Conservation (phyloP, 1,140 invertebrate species). For the Drosophila repletoides region DNA sequence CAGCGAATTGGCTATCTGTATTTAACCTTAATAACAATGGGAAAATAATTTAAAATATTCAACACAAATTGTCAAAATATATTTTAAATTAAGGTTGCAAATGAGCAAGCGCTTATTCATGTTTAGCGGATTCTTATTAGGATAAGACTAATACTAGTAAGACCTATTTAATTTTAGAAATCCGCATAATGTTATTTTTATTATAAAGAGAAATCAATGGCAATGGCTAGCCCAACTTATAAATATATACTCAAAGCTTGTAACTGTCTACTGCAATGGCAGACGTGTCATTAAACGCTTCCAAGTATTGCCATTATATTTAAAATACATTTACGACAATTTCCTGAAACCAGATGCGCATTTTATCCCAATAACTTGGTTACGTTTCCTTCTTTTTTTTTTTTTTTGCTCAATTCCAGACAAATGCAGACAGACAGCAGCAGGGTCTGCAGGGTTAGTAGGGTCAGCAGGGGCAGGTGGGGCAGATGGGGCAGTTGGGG, state of each 20-base stretch:
- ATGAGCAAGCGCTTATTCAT: too few species aligned
- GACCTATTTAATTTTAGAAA: too few species aligned
- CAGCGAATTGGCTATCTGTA: too few species aligned
- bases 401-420: slow-evolving; percentile 6
- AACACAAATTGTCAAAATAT: too few species aligned
- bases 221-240: not conserved
- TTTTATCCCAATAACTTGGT: slow-evolving; percentile 31
- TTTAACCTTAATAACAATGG: too few species aligned
- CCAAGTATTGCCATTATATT: slow-evolving; percentile 10
- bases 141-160: too few species aligned
- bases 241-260: not conserved
- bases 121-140: too few species aligned
- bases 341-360: slow-evolving; percentile 19
- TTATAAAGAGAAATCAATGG: slow-evolving; percentile 14
- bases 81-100: too few species aligned
- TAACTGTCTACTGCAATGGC: not conserved
- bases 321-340: slow-evolving; percentile 25
- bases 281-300: not conserved
- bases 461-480: too few species aligned
- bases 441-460: not conserved
- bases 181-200: too few species aligned
- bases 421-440: not conserved
- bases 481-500: not conserved
- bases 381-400: slow-evolving; percentile 2
- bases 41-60: too few species aligned